phyloP scores from a whole-genome alignment of 2,797 vertebrate species.

The Calcarius lapponicus region DNA sequence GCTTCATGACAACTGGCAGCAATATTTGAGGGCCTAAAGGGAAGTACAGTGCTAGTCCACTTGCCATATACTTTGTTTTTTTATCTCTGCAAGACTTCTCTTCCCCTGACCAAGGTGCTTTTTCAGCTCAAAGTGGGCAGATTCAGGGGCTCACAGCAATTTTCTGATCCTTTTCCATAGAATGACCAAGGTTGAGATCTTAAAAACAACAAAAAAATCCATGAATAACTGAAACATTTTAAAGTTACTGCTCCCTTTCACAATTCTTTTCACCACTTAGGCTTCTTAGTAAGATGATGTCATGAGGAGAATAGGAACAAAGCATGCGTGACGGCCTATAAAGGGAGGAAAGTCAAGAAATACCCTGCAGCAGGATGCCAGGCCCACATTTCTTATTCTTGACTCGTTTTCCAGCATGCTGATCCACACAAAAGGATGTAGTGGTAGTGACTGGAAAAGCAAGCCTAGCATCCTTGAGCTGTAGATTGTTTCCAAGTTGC shows the following conservation, averaged over 20 bases:
- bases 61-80: neutral
- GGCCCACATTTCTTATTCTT: slow-evolving; percentile 1
- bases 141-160: neutral
- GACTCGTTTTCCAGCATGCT: neutral
- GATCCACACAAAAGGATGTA: neutral
- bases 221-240: neutral
- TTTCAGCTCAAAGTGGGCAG: neutral
- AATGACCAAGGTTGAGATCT: neutral
- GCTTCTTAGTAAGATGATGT: neutral
- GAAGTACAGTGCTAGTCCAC: neutral
- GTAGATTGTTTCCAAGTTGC: neutral
- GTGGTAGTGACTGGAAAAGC: neutral
- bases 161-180: neutral
- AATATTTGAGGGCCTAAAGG: neutral
- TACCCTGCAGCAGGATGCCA: neutral
- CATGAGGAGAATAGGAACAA: neutral
- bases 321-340: neutral
- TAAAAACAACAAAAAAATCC: neutral
- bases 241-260: neutral
- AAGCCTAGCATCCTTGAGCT: neutral
- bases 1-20: neutral
- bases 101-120: neutral
- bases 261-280: neutral
- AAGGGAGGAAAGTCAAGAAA: neutral
- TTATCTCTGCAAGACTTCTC: neutral